Evolutionary conservation across 2,888 invertebrate species (phyloP), one percentile per base, ranked within the genome.

Genomic region (Melikaiella ostensackeni): DNA sequence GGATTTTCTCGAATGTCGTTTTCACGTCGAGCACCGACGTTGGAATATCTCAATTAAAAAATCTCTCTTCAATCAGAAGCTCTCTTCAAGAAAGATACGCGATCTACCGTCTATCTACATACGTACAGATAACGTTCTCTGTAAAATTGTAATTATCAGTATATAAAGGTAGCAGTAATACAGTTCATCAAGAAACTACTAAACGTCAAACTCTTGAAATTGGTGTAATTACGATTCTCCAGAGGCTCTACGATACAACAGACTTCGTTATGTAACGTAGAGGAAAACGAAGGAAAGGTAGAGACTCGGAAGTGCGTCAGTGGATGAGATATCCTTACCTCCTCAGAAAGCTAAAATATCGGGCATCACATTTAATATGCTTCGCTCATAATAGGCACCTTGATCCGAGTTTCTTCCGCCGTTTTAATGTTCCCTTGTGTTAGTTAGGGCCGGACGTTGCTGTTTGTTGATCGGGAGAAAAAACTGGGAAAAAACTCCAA

Each of bases 291-390:
- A 88, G 87, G 86, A 85, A 83, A 83, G 83, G 84, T 89, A 86
- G 87, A 89, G 87, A 86, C 84, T 89, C 88, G 88, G 89, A 90
- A 89, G 89, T 90, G 89, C 90, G 87, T 89, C 88, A 86, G 84
- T 84, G 89, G 90, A 90, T 87, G 89, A 86, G 88, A 89, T 88
- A 89, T 91, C 91, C 91, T 91, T 91, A 91, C 91, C 91, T 91
- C 91, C 88, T 91, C 91, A 89, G 91, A 87, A 90, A 91, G 91
- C 91, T 91, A 91, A 89, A 91, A 91, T 91, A 90, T 87, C 86
- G 89, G 89, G 90, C 86, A 89, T 88, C 88, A 89, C 88, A 86
- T 90, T 90, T 89, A 90, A 89, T 90, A 89, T 85, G 87, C 88
- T 88, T 88, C 84, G 83, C 86, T 87, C 85, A 82, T 64, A 74